Evolutionary conservation across 2,888 invertebrate species (phyloP).

Genomic region (Nemotelus nigrinus): DNA sequence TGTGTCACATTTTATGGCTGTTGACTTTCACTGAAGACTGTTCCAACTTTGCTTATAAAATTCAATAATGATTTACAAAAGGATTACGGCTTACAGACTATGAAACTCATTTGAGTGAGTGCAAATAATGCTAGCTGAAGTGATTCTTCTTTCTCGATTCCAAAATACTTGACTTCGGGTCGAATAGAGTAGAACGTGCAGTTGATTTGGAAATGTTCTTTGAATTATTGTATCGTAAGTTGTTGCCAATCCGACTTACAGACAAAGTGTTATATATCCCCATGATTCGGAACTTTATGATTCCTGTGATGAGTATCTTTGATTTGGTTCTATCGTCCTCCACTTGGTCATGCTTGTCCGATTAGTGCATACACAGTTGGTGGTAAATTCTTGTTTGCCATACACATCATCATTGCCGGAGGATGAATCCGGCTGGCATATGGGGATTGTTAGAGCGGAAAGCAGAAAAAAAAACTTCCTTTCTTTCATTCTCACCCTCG

Average conservation of each 20-base stretch:
- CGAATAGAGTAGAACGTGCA: constrained; percentile 23
- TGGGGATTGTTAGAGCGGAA: neutral
- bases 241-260: too few relatives aligned
- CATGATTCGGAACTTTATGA: constrained; percentile 20
- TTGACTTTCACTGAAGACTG: too few relatives aligned
- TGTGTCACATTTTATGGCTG: too few relatives aligned
- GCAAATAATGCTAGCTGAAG: constrained; percentile 44
- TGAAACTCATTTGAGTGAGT: constrained; percentile 38
- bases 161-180: neutral
- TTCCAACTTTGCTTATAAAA: neutral
- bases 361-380: constrained; percentile 41
- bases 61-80: neutral
- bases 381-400: neutral
- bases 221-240: constrained; percentile 38
- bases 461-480: constrained; percentile 17
- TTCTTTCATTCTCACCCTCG: constrained; percentile 33
- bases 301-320: constrained; percentile 14
- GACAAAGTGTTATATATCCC: too few relatives aligned
- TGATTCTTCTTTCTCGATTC: constrained; percentile 11
- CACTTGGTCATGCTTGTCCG: constrained; percentile 48
- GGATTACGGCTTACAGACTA: neutral
- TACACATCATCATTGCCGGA: neutral
- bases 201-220: constrained; percentile 50
- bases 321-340: constrained; percentile 42
- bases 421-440: constrained; percentile 14